These are phyloP conservation scores for Ctenoplectra terminalis DNA, from an alignment of 1,140 invertebrate species.

Conservation along the genomic window DNA sequence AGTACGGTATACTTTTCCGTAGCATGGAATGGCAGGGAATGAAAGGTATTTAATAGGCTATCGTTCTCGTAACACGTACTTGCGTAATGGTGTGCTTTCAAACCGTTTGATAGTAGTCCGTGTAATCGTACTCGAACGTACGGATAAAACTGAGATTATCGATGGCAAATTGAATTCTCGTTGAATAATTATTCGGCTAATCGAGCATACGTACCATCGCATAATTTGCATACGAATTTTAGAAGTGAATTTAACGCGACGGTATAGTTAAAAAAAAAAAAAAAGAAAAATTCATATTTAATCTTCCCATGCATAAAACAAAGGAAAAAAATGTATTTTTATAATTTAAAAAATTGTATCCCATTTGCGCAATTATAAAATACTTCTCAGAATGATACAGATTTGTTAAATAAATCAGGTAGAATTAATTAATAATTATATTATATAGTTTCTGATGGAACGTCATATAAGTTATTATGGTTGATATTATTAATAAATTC, in stretches of 20 bases:
- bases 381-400: too few relatives aligned
- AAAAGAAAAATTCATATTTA: too few relatives aligned
- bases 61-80: background rate
- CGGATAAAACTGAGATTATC: background rate
- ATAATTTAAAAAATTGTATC: too few relatives aligned
- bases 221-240: background rate
- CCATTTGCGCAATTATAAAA: too few relatives aligned
- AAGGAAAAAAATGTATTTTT: too few relatives aligned
- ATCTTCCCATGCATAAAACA: too few relatives aligned
- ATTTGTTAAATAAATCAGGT: too few relatives aligned
- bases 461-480: too few relatives aligned
- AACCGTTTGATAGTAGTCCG: background rate
- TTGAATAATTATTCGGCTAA: background rate
- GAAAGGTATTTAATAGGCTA: background rate
- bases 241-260: too few relatives aligned
- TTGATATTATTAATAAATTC: background rate
- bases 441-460: too few relatives aligned
- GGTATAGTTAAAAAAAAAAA: too few relatives aligned
- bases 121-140: background rate
- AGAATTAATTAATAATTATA: too few relatives aligned
- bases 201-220: background rate
- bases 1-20: background rate
- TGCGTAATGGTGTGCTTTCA: background rate
- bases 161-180: background rate
- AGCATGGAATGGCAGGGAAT: background rate